Conservation (phyloP, 2,113 vertebrate genomes). For the Mesitornis unicolor region DNA sequence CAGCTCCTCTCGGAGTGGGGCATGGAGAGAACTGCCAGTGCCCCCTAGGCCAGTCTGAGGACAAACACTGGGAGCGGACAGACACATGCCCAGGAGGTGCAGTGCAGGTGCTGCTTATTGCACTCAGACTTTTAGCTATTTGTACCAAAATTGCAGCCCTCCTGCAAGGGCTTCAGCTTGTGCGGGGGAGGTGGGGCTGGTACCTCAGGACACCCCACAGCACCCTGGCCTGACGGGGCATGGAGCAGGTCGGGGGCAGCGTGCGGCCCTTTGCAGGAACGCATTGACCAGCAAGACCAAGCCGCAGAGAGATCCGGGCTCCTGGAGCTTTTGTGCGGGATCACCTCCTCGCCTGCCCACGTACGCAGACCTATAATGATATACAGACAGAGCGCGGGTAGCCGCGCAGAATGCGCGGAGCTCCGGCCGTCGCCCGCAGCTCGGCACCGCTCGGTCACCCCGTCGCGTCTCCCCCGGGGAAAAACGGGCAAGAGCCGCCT, state of each 20-base stretch:
- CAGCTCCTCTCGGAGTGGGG: background rate
- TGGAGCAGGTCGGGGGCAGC: background rate
- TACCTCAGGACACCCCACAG: background rate
- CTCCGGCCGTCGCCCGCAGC: background rate
- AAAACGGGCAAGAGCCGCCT: background rate
- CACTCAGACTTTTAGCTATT: accelerated
- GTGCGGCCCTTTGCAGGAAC: too few species aligned
- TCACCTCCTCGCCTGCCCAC: background rate
- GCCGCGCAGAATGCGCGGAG: background rate
- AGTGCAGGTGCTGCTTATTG: accelerated
- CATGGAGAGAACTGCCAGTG: background rate
- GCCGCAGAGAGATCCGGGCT: too few species aligned
- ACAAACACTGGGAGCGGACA: background rate
- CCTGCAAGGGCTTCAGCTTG: background rate
- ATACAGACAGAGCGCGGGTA: background rate
- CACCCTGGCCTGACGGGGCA: background rate
- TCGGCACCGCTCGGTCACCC: background rate
- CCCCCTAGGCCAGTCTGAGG: background rate
- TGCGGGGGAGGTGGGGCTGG: background rate
- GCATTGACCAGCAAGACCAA: background rate
- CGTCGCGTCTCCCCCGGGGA: background rate
- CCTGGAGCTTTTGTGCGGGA: background rate
- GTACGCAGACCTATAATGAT: background rate
- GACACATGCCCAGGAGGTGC: too few species aligned
- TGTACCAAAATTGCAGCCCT: background rate